Percentiles rank a stretch among this genome's conserved stretches.
phyloP scores from a whole-genome alignment of 1,140 invertebrate species.

The Eriocheir sinensis region DNA sequence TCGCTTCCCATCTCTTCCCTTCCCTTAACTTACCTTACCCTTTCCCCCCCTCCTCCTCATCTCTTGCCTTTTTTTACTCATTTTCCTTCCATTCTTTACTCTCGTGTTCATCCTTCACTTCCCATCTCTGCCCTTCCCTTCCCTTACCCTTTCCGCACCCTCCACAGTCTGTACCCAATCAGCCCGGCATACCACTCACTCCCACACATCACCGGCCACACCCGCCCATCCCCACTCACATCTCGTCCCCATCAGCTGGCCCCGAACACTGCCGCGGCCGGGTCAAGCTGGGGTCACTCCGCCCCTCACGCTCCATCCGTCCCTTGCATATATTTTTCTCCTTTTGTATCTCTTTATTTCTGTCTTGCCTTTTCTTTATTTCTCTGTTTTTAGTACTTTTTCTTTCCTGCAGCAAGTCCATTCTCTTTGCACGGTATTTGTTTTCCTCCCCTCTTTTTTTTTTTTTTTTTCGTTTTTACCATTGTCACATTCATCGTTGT shows the following conservation, averaged over 20 bases:
- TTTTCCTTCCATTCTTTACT: background rate
- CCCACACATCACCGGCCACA: background rate
- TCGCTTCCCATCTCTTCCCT: background rate
- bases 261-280: background rate
- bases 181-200: background rate
- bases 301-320: constrained; percentile 6
- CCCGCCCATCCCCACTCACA: background rate
- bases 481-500: background rate
- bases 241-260: constrained; percentile 8
- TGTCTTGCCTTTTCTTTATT: background rate
- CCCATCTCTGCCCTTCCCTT: background rate
- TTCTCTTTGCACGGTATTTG: background rate
- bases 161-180: background rate
- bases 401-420: background rate
- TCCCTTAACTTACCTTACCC: background rate
- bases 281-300: background rate
- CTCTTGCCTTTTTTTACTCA: background rate
- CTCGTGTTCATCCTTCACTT: background rate
- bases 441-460: background rate
- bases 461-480: background rate
- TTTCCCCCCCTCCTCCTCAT: background rate
- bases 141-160: background rate
- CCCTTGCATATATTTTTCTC: background rate
- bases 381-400: background rate
- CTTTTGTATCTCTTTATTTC: background rate